Evolutionary conservation across 2,888 invertebrate genomes (phyloP), one percentile per base, ranked within the genome.

Genomic region (Hartigia nigra): DNA sequence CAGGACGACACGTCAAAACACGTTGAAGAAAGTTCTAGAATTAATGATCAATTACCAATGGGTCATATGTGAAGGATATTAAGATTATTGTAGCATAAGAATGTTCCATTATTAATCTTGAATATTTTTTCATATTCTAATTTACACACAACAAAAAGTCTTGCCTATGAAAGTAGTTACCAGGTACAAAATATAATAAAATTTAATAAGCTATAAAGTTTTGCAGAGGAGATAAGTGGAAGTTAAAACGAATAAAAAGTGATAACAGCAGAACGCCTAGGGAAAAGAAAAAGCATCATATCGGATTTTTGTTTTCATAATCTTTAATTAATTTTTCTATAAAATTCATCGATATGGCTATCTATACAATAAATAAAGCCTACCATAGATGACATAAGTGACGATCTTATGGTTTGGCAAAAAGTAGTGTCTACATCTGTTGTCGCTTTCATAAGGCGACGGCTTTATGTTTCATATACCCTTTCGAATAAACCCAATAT

Each of bases 41-140:
- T 81, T 4, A 78, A 79, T 36, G 89, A 91, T 37, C 90, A 89
- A 81, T 79, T 91, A 74, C 84, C 88, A 12, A 90, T 91, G 90
- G 86, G 84, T n/a, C 86, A 90, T 77, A 88, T 91, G 74, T 91
- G 82, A 89, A 55, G 9, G 39, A 55, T 55, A 23, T 55, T 55
- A 5, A 55, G 39, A 55, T 23, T 55, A 14, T 9, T 55, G 5
- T 23, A 23, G 23, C 23, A 23, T 23, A 55, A 55, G 23, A 55
- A 1, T 55, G 14, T 55, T 4, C 23, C 9, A 23, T 55, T 55
- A 55, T 23, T 23, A 55, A 23, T 55, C 23, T 55, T 55, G 23
- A 55, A 55, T 55, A 55, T 55, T 55, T 55, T 55, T 14, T 55
- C 5, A 55, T 55, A 5, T 39, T 36, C 23, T 23, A 55, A 39